Evolutionary conservation across 2,888 invertebrate genomes (phyloP).

Genomic region (Platerodrilus igneus): DNA sequence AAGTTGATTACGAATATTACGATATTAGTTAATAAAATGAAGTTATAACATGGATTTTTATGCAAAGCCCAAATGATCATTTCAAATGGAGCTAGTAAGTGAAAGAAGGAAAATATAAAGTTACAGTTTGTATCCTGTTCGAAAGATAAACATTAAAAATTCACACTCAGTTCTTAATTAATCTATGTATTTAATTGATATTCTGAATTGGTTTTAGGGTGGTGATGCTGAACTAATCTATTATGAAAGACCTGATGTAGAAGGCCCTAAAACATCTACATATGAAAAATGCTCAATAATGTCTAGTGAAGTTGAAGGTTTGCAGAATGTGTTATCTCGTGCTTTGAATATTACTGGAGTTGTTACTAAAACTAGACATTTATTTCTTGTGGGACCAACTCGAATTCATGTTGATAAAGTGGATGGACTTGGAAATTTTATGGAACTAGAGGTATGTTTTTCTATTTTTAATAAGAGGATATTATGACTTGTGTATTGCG

Average conservation of each 20-base stretch:
- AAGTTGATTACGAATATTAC: no score
- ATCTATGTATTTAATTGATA: background rate
- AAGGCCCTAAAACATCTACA: slow-evolving; percentile 75
- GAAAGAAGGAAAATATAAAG: no score
- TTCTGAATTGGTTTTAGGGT: slow-evolving; percentile 45
- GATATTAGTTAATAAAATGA: no score
- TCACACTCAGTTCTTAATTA: no score
- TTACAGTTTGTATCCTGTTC: no score
- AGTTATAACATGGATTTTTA: no score
- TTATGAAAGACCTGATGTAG: slow-evolving; percentile 71
- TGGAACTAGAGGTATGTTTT: slow-evolving; percentile 88
- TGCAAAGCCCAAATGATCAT: no score
- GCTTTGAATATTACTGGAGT: slow-evolving; percentile 67
- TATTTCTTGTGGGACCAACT: slow-evolving; percentile 78
- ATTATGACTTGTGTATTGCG: no score
- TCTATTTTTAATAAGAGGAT: no score
- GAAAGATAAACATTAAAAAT: no score
- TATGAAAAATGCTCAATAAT: slow-evolving; percentile 61
- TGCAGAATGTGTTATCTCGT: slow-evolving; percentile 53
- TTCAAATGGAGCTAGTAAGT: background rate
- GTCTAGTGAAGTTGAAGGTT: slow-evolving; percentile 50
- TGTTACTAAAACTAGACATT: slow-evolving; percentile 69
- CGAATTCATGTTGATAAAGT: slow-evolving; percentile 87
- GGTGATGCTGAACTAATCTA: slow-evolving; percentile 65
- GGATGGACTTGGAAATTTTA: slow-evolving; percentile 68